Evolutionary conservation across 2,797 vertebrate species (phyloP).

Genomic region (Argya squamiceps): DNA sequence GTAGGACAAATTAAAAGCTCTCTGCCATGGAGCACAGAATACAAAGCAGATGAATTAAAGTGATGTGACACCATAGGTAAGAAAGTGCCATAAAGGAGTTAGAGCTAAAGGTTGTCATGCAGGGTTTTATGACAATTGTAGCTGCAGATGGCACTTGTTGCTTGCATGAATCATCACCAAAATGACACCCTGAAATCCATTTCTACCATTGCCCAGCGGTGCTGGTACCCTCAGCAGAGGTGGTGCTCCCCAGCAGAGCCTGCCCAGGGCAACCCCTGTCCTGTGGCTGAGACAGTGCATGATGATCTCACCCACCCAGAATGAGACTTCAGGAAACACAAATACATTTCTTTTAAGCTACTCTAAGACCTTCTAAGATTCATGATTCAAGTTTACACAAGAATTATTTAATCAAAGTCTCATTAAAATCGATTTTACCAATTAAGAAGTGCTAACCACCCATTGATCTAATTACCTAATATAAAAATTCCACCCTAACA

Average conservation of each 20-base stretch:
- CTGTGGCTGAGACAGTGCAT: fast-evolving
- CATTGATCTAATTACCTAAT: not conserved
- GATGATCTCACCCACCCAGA: not conserved
- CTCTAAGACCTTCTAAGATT: not conserved
- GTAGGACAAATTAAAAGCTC: constrained; percentile 7
- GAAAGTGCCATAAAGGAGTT: not conserved
- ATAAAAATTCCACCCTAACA: not conserved
- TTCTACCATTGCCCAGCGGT: not conserved
- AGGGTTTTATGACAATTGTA: not conserved
- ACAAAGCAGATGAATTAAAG: not conserved
- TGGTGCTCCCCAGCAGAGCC: not conserved
- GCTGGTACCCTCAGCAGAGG: not conserved
- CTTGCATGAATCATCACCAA: not conserved
- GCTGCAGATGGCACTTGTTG: not conserved
- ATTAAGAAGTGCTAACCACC: not conserved
- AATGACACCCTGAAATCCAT: not conserved
- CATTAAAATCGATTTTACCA: not conserved
- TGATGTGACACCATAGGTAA: not conserved
- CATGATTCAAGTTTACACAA: not conserved
- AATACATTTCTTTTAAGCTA: not conserved
- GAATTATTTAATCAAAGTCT: constrained; percentile 1
- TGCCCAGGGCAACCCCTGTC: not conserved
- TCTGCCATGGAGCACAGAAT: not conserved
- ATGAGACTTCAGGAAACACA: not conserved
- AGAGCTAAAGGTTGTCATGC: not conserved